Percentiles rank a stretch among this genome's conserved stretches.
phyloP scores from a whole-genome alignment of 2,888 invertebrate species.

The Mactromeris polynyma region DNA sequence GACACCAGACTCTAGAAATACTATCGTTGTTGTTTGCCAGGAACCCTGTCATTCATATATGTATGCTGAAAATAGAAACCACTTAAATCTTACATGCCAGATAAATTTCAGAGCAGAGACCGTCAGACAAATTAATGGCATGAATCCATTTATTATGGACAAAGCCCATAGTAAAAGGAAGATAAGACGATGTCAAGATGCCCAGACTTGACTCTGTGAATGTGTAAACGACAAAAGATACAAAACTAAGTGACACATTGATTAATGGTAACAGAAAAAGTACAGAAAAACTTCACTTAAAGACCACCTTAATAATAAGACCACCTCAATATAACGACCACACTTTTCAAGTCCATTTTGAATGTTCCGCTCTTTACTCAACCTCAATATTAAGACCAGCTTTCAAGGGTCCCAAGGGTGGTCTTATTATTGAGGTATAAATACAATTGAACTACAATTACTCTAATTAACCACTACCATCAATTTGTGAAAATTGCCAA shows the following conservation, averaged over 20 bases:
- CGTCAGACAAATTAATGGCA: slow-evolving; percentile 10
- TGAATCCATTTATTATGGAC: slow-evolving; percentile 25
- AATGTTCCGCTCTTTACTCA: too few relatives aligned
- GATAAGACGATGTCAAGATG: background rate
- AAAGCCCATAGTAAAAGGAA: background rate
- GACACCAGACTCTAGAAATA: background rate
- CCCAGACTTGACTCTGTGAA: background rate
- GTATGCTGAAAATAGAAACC: slow-evolving; percentile 1
- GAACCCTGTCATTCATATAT: background rate
- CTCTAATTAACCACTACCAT: background rate
- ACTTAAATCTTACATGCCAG: slow-evolving; percentile 5
- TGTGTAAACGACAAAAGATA: background rate
- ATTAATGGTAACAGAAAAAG: background rate
- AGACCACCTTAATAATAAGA: too few relatives aligned
- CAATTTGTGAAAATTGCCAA: background rate
- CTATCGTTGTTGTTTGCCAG: background rate
- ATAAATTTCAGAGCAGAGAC: slow-evolving; percentile 7
- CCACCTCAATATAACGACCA: too few relatives aligned
- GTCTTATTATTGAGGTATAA: too few relatives aligned
- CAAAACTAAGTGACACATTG: background rate
- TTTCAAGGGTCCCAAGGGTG: too few relatives aligned
- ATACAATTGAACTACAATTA: background rate
- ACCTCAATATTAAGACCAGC: too few relatives aligned
- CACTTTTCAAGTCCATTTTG: too few relatives aligned
- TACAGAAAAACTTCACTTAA: too few relatives aligned